Conservation (phyloP, 2,888 invertebrate species). For the Parnassius apollo region DNA sequence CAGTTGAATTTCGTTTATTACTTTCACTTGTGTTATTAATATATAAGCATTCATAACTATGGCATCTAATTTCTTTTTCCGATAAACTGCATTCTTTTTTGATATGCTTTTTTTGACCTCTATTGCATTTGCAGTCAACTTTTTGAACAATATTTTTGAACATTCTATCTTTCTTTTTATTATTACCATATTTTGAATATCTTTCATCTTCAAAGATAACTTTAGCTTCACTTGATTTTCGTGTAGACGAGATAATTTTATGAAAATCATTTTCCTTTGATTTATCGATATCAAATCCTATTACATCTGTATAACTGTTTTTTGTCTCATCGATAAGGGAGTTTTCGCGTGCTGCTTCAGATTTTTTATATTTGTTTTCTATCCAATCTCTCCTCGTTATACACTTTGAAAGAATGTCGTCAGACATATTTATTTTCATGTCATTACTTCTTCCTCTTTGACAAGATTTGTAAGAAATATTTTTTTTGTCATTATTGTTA, state of each 20-base stretch:
- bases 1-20: conserved; percentile 28
- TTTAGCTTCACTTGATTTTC: conserved; percentile 36
- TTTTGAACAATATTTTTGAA: conserved; percentile 28
- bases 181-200: conserved; percentile 20
- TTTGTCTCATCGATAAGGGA: not conserved
- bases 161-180: conserved; percentile 28
- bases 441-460: conserved; percentile 52
- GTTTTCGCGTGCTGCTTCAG: conserved; percentile 40
- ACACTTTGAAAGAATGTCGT: conserved; percentile 69
- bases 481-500: conserved; percentile 53
- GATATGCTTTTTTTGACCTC: conserved; percentile 27
- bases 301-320: not conserved
- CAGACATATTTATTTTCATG: conserved; percentile 57
- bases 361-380: conserved; percentile 40
- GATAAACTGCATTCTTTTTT: conserved; percentile 36
- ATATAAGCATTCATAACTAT: conserved; percentile 45
- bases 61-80: conserved; percentile 56
- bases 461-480: conserved; percentile 66
- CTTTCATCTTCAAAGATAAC: conserved; percentile 45
- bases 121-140: conserved; percentile 29
- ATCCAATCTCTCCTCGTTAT: conserved; percentile 64
- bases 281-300: conserved; percentile 13
- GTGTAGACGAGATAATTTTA: conserved; percentile 14
- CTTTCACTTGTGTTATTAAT: conserved; percentile 32
- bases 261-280: conserved; percentile 19